Base-by-base conservation (phyloP, 1,140 invertebrate species). In the Apocrypta bakeri region DNA sequence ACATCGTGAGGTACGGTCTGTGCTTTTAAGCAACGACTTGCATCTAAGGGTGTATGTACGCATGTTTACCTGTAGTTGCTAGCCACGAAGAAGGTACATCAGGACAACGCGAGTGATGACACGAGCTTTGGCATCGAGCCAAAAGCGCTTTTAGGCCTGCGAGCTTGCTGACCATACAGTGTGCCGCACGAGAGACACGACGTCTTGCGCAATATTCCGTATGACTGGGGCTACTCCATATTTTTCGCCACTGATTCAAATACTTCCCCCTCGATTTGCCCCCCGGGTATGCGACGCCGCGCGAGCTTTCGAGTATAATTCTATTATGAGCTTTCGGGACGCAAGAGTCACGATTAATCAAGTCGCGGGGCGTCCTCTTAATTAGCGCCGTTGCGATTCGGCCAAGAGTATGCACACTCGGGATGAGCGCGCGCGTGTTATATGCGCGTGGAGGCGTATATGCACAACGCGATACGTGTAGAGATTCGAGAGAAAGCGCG, bases 21-120 rank as follows among this genome's bases (percentile, higher is more conserved):
- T 0, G 48, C 48, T n/a, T 56, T 56, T 56, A 21, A 56, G 14
- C 48, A n/a, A n/a, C 14, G 14, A 56, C 48, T 2, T 68, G 31
- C 33, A 6, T 7, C 2, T 24, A 37, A 2, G 31, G 3, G 8
- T 82, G 68, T 66, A 56, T 68, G 56, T 74, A 81, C 83, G 85
- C 78, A 81, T 85, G 87, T 88, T 87, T 88, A 89, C 88, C 88
- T 89, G 88, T 87, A 85, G 85, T 83, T 83, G 83, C 73, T 12
- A 24, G 69, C 79, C 29, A 8, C 42, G 71, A 12, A 29, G 24
- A 25, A 21, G 76, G 11, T n/a, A n/a, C 48, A 56, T 48, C 56
- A 77, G 73, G 9, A 77, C 76, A 3, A 80, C 79, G 69, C 81
- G 82, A 85, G 83, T 83, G 85, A 86, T 87, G 87, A 87, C 84